Conservation (phyloP, 2,113 vertebrate genomes). For the Bettongia penicillata region DNA sequence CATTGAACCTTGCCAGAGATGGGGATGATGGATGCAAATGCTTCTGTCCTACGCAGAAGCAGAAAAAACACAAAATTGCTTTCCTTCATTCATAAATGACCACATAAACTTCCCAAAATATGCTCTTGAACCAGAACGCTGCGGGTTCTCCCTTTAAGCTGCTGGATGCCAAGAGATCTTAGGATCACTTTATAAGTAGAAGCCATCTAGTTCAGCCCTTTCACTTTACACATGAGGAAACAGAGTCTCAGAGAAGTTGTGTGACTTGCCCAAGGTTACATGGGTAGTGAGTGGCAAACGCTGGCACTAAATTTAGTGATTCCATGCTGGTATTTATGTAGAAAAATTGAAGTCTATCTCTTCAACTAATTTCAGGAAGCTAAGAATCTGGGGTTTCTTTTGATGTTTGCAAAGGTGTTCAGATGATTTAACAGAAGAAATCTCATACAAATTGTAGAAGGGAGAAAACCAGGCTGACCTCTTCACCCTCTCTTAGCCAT, state of each 20-base stretch:
- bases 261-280: neutral
- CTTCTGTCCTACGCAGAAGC: neutral
- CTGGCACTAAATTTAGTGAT: constrained; percentile 1
- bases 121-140: constrained; percentile 21
- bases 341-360: neutral
- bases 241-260: neutral
- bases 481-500: neutral
- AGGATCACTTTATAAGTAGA: neutral
- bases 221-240: neutral
- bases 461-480: neutral
- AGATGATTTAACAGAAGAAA: neutral
- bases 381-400: neutral
- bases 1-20: constrained; percentile 6
- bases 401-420: neutral
- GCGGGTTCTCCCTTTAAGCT: neutral
- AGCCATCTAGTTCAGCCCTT: neutral
- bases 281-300: constrained; percentile 14
- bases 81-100: constrained; percentile 50
- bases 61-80: constrained; percentile 13
- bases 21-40: constrained; percentile 64
- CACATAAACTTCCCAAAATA: neutral
- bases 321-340: neutral
- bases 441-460: neutral
- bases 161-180: constrained; percentile 48
- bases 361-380: neutral